Evolutionary conservation across 92 coral and sea anemone species (phyloP).

Genomic region (Montipora capitata): DNA sequence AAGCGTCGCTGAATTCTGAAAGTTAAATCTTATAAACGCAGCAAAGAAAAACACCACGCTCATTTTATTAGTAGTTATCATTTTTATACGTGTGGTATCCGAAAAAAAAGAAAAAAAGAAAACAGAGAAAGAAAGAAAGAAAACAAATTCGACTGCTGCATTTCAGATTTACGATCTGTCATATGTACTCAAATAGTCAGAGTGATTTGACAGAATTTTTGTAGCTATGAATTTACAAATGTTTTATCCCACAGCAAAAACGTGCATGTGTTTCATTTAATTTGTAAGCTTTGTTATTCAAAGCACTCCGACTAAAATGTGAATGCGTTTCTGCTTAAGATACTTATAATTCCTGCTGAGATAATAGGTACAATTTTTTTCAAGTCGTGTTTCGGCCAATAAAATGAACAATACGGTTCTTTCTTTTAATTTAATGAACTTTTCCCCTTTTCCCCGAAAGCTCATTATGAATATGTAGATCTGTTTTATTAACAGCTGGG

Average conservation of each 20-base stretch:
- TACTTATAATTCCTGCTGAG: constrained; percentile 1
- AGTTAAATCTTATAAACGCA: not conserved
- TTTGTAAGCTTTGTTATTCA: not conserved
- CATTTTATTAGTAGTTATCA: too few relatives aligned
- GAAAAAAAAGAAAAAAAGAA: too few relatives aligned
- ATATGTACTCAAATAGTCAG: not conserved
- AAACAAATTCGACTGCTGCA: not conserved
- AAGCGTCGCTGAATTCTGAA: too few relatives aligned
- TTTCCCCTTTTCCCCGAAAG: constrained; percentile 15
- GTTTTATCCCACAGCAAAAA: not conserved
- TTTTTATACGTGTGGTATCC: too few relatives aligned
- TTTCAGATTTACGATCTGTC: too few relatives aligned
- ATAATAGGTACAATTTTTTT: constrained; percentile 24
- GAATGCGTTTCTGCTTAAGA: not conserved
- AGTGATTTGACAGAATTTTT: too few relatives aligned
- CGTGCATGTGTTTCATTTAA: not conserved
- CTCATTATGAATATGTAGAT: constrained; percentile 58
- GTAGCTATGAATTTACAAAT: not conserved
- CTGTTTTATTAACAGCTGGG: constrained; percentile 51
- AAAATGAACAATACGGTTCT: constrained; percentile 36
- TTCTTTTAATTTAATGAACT: constrained; percentile 36
- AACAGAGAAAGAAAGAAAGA: not conserved
- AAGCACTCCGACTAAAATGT: constrained; percentile 1
- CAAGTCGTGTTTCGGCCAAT: constrained; percentile 17
- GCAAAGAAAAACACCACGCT: not conserved